These are phyloP conservation scores for Melanocharis versteri DNA, from an alignment of 2,113 vertebrate species.

Conservation along the genomic window DNA sequence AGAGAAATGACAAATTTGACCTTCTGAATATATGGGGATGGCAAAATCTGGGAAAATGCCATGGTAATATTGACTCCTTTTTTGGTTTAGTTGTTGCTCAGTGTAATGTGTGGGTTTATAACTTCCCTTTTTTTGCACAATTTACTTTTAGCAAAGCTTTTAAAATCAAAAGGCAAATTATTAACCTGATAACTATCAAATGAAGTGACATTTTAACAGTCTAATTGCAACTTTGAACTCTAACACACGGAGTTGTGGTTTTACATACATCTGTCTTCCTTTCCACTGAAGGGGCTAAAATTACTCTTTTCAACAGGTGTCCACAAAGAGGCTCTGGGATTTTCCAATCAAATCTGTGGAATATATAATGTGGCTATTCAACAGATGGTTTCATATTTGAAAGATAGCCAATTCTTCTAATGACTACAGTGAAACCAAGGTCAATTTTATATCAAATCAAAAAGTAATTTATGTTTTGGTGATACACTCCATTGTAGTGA, in stretches of 20 bases:
- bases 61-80: not conserved
- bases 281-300: conserved; percentile 52
- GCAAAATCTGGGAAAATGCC: not conserved
- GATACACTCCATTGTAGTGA: not conserved
- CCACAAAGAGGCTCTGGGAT: conserved; percentile 28
- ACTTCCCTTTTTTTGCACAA: not conserved
- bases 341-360: conserved; percentile 61
- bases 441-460: not conserved
- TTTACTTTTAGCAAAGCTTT: not conserved
- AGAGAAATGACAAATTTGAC: not conserved
- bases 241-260: not conserved
- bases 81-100: not conserved
- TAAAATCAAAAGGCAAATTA: not conserved
- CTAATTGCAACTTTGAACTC: not conserved
- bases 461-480: not conserved
- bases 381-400: conserved; percentile 47
- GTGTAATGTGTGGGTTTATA: not conserved
- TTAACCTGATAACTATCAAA: not conserved
- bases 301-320: conserved; percentile 62
- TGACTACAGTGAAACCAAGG: conserved; percentile 29
- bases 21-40: not conserved
- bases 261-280: conserved; percentile 29
- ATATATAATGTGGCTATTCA: conserved; percentile 40
- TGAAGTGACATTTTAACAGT: not conserved
- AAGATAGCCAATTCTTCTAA: not conserved